These are phyloP conservation scores for Calcarius ornatus DNA, from an alignment of 2,113 vertebrate species.

Conservation along the genomic window DNA sequence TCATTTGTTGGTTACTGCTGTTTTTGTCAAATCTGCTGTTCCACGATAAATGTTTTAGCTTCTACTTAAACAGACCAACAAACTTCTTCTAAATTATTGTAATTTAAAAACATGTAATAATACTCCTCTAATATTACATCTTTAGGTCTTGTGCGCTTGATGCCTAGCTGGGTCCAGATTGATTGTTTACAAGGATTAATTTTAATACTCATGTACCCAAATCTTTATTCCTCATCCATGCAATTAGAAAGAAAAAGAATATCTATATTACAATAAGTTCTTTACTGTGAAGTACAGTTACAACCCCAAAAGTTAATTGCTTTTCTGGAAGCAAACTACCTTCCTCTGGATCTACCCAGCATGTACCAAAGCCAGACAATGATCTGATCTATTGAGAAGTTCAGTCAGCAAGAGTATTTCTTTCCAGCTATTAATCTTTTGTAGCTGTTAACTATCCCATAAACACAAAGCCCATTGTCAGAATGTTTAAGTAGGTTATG, in stretches of 20 bases:
- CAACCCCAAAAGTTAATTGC: background rate
- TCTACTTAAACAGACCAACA: background rate
- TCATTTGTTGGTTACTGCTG: background rate
- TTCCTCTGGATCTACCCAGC: background rate
- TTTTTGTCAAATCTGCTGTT: slow-evolving; percentile 1
- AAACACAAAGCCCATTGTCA: background rate
- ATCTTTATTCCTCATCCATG: background rate
- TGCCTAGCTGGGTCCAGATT: background rate
- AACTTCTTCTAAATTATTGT: background rate
- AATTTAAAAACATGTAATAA: background rate
- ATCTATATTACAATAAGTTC: background rate
- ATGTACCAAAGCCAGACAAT: background rate
- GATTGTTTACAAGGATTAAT: slow-evolving; percentile 22
- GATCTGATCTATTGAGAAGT: background rate
- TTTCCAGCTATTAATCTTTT: background rate
- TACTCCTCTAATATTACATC: background rate
- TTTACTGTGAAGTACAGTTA: background rate
- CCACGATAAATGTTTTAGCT: background rate
- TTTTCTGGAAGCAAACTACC: background rate
- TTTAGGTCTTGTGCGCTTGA: background rate
- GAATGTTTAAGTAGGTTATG: background rate
- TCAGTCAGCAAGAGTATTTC: background rate
- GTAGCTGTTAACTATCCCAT: background rate
- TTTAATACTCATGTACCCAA: background rate
- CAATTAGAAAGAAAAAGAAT: background rate